Evolutionary conservation across 2,797 vertebrate genomes (phyloP).

Genomic region (Sandelia bainsii): DNA sequence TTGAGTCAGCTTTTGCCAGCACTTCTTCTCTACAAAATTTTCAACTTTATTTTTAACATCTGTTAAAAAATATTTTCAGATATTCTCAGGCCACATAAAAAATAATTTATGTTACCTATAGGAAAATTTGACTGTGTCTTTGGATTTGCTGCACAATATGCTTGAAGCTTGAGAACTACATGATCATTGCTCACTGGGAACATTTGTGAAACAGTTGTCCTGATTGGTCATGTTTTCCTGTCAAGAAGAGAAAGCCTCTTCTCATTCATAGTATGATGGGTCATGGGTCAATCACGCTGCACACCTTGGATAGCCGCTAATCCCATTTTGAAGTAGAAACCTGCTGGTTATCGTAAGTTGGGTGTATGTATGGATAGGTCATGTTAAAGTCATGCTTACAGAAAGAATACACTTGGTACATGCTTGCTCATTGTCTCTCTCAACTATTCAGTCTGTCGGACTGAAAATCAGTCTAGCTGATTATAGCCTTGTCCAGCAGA

Average conservation of each 20-base stretch:
- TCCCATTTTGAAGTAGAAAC: slow-evolving; percentile 33
- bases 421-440: slow-evolving; percentile 33
- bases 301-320: background rate
- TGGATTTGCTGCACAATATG: slow-evolving; percentile 43
- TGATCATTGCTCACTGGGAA: slow-evolving; percentile 76
- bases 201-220: slow-evolving; percentile 63
- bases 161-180: slow-evolving; percentile 36
- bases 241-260: slow-evolving; percentile 7
- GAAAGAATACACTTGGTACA: slow-evolving; percentile 1
- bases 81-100: slow-evolving; percentile 55
- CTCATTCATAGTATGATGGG: background rate
- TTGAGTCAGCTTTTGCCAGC: slow-evolving; percentile 39
- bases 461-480: slow-evolving; percentile 24
- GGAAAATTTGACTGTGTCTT: slow-evolving; percentile 27
- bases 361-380: slow-evolving; percentile 6
- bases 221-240: slow-evolving; percentile 18
- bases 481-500: slow-evolving; percentile 2
- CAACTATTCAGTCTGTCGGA: background rate
- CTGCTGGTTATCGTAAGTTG: slow-evolving; percentile 25
- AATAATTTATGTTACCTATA: slow-evolving; percentile 53
- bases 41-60: slow-evolving; percentile 15
- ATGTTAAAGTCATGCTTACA: slow-evolving; percentile 32
- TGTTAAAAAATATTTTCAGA: slow-evolving; percentile 4
- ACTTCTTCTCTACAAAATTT: slow-evolving; percentile 39
- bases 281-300: slow-evolving; percentile 30